Evolutionary conservation across 1,140 invertebrate species (phyloP).

Genomic region (Contarinia nasturtii): DNA sequence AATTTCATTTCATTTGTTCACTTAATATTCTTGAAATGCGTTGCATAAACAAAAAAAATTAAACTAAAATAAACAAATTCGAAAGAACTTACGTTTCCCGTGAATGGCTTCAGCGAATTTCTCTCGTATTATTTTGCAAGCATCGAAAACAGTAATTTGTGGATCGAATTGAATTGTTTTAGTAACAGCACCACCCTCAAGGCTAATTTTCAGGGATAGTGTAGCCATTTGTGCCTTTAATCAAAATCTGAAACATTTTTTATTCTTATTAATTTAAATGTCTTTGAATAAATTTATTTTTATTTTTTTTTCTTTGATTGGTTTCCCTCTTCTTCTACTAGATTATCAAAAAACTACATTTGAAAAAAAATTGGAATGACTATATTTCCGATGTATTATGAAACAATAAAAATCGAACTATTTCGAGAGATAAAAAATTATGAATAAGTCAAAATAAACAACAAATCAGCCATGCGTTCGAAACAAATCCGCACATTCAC

Average conservation of each 20-base stretch:
- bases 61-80: not conserved
- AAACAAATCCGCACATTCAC: too few species aligned
- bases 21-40: not conserved
- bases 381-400: not conserved
- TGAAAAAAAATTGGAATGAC: not conserved
- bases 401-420: too few species aligned
- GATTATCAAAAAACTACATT: not conserved
- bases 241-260: too few species aligned
- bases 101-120: constrained; percentile 77
- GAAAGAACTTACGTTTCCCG: constrained; percentile 53
- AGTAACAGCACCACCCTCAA: constrained; percentile 80
- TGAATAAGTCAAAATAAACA: not conserved
- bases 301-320: too few species aligned
- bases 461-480: not conserved
- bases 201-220: constrained; percentile 83
- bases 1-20: not conserved
- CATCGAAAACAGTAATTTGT: constrained; percentile 82
- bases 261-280: too few species aligned
- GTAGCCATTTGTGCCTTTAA: constrained; percentile 19
- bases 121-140: constrained; percentile 84
- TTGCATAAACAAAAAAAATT: not conserved
- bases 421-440: too few species aligned
- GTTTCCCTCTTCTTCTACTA: too few species aligned
- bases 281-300: too few species aligned
- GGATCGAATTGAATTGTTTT: constrained; percentile 98